phyloP scores from a whole-genome alignment of 2,113 vertebrate species.

The Baryphthengus martii region DNA sequence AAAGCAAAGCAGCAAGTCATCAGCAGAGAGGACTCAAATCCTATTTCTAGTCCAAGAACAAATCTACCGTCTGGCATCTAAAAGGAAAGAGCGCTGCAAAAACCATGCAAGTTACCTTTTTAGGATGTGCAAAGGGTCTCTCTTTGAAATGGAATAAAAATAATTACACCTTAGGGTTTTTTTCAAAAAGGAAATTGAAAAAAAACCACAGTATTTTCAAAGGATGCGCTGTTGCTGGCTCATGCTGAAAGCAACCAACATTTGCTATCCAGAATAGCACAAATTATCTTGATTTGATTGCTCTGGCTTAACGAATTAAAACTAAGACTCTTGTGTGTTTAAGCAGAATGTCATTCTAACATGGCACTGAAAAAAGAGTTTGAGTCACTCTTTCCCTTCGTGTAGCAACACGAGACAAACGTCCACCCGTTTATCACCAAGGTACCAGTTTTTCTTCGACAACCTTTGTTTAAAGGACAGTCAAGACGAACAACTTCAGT shows the following conservation, averaged over 20 bases:
- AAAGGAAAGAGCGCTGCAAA: neutral
- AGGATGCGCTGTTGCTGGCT: neutral
- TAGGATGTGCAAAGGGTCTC: neutral
- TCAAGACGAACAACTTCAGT: neutral
- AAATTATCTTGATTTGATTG: neutral
- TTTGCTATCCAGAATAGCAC: neutral
- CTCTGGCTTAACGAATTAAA: neutral
- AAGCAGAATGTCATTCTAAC: neutral
- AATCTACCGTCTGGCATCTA: neutral
- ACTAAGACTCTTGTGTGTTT: neutral
- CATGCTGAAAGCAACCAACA: neutral
- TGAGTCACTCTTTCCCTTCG: neutral
- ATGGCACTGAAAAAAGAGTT: neutral
- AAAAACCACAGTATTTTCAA: neutral
- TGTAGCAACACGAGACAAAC: neutral
- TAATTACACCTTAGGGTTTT: neutral
- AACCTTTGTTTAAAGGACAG: neutral
- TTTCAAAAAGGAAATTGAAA: neutral
- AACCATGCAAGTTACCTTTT: neutral
- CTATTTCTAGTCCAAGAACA: neutral
- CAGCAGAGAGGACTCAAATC: neutral
- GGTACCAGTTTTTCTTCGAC: neutral
- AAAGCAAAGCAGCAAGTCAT: neutral
- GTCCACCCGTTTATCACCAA: neutral
- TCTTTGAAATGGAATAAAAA: neutral